Evolutionary conservation across 1,140 invertebrate genomes (phyloP).

Genomic region (Piezodorus guildinii): DNA sequence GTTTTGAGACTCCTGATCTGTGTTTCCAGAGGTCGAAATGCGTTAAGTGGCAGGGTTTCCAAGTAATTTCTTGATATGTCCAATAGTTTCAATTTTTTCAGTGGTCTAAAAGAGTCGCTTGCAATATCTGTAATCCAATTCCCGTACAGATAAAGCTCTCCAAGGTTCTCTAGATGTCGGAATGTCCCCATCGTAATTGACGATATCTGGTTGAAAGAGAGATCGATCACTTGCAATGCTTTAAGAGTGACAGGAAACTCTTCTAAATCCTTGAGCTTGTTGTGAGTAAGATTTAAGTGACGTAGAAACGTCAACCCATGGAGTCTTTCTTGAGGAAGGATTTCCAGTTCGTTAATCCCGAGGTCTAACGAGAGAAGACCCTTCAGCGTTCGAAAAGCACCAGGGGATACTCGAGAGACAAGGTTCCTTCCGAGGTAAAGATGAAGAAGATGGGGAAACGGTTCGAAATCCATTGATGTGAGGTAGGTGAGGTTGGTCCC

Average conservation of each 20-base stretch:
- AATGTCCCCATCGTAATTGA: conserved; percentile 64
- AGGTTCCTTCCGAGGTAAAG: conserved; percentile 61
- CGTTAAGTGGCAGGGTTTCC: conserved; percentile 62
- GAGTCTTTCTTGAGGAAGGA: conserved; percentile 71
- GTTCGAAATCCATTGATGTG: conserved; percentile 76
- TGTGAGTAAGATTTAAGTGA: conserved; percentile 69
- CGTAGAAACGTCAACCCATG: conserved; percentile 60
- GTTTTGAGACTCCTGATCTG: conserved; percentile 61
- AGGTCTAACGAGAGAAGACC: conserved; percentile 69
- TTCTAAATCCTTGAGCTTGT: conserved; percentile 67
- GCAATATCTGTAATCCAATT: conserved; percentile 72
- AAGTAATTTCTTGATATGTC: conserved; percentile 77
- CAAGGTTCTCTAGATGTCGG: conserved; percentile 56
- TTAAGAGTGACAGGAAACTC: conserved; percentile 68
- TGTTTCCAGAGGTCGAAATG: conserved; percentile 63
- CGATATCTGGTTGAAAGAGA: conserved; percentile 72
- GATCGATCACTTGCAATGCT: conserved; percentile 62
- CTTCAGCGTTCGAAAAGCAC: conserved; percentile 64
- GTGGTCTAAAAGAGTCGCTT: conserved; percentile 61
- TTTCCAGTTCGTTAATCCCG: conserved; percentile 70
- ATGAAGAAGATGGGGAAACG: conserved; percentile 66
- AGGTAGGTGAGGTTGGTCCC: conserved; percentile 73
- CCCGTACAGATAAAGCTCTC: conserved; percentile 63
- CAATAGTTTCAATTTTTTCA: conserved; percentile 64
- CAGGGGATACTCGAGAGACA: conserved; percentile 69